phyloP scores from a whole-genome alignment of 1,140 invertebrate species.

The Tetraneura akinire region DNA sequence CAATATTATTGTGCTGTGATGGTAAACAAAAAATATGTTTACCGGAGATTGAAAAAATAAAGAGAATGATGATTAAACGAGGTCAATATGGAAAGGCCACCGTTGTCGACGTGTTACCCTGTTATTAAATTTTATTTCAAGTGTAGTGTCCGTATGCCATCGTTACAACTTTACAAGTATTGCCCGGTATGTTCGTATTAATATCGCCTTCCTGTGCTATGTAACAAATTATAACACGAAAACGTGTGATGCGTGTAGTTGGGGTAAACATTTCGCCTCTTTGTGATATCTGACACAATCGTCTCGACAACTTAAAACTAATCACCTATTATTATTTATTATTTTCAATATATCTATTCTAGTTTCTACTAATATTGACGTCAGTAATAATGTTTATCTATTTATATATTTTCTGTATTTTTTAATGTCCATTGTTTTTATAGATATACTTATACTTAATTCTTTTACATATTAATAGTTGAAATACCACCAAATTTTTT shows the following conservation, averaged over 20 bases:
- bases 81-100: slow-evolving; percentile 49
- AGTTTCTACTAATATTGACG: background rate
- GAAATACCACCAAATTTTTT: too few relatives aligned
- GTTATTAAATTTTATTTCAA: background rate
- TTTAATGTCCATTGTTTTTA: too few relatives aligned
- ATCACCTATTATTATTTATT: too few relatives aligned
- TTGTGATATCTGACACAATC: slow-evolving; percentile 21
- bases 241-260: background rate
- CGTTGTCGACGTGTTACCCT: slow-evolving; percentile 16
- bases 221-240: background rate
- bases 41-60: slow-evolving; percentile 19
- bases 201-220: background rate
- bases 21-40: background rate
- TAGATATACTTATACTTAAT: too few relatives aligned
- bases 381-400: background rate
- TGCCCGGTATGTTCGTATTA: background rate
- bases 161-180: background rate
- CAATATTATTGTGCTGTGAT: background rate
- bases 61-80: slow-evolving; percentile 22
- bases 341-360: too few relatives aligned
- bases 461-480: too few relatives aligned
- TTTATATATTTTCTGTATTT: too few relatives aligned
- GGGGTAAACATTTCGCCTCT: background rate
- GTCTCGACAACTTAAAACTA: background rate
- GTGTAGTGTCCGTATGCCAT: background rate